phyloP scores from a whole-genome alignment of 2,888 invertebrate species.

The Atherix ibis region DNA sequence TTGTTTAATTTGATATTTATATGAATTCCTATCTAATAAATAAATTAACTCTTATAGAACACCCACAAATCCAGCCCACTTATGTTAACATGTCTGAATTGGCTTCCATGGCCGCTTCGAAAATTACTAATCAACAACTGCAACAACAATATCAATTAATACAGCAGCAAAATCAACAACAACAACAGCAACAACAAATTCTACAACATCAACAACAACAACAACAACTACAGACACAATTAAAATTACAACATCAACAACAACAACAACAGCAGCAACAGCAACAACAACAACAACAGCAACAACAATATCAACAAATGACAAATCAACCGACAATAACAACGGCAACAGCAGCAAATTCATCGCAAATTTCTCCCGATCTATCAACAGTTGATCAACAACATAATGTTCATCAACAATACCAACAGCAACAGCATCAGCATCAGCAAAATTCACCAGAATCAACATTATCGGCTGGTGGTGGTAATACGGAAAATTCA shows the following conservation, averaged over 20 bases:
- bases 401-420: conserved; percentile 35
- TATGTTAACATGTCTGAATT: conserved; percentile 88
- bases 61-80: conserved; percentile 44
- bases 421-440: conserved; percentile 35
- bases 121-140: conserved; percentile 40
- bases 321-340: too few species aligned
- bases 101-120: conserved; percentile 64
- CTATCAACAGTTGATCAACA: too few species aligned
- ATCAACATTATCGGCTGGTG: conserved; percentile 17
- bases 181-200: conserved; percentile 32
- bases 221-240: too few species aligned
- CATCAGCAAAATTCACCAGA: conserved; percentile 12
- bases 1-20: too few species aligned
- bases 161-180: conserved; percentile 37
- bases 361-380: conserved; percentile 12
- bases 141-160: conserved; percentile 23
- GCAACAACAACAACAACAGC: conserved; percentile 19
- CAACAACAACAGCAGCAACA: conserved; percentile 30
- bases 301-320: conserved; percentile 37
- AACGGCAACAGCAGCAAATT: conserved; percentile 32
- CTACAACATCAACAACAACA: conserved; percentile 36
- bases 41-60: conserved; percentile 15
- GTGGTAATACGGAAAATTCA: conserved; percentile 12
- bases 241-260: too few species aligned
- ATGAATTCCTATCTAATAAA: too few species aligned